These are phyloP conservation scores for Chlorospingus semifuscus DNA, from an alignment of 2,797 vertebrate genomes.

Conservation along the genomic window DNA sequence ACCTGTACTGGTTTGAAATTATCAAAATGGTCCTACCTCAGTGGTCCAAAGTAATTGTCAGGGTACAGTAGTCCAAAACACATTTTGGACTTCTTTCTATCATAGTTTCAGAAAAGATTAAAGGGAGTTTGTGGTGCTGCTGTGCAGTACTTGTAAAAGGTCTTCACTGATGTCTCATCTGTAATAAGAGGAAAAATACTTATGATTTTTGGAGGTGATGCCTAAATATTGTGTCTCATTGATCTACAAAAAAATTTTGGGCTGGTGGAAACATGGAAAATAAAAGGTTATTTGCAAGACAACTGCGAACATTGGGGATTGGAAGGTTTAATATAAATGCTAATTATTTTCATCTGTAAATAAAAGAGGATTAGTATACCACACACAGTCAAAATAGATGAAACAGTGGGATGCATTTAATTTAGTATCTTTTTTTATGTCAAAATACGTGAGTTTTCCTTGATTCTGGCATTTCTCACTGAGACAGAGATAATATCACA, in stretches of 20 bases:
- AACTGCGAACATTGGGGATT: not conserved
- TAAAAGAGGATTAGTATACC: slow-evolving; percentile 2
- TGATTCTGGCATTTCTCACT: not conserved
- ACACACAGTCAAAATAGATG: not conserved
- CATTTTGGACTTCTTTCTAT: not conserved
- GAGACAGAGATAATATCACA: not conserved
- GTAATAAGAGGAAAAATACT: not conserved
- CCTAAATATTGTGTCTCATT: not conserved
- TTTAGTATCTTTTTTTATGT: slow-evolving; percentile 1
- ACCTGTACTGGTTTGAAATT: not conserved
- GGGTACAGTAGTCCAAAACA: not conserved
- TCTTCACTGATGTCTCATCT: not conserved
- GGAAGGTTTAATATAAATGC: not conserved
- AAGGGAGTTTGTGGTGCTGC: not conserved
- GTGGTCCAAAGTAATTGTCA: not conserved
- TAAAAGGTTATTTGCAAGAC: not conserved
- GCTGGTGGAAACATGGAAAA: not conserved
- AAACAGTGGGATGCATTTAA: not conserved
- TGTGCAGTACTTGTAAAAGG: not conserved
- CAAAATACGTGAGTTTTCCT: not conserved
- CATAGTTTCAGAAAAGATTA: not conserved
- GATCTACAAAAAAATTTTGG: not conserved
- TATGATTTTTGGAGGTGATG: not conserved
- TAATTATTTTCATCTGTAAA: not conserved
- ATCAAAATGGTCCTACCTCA: not conserved